Evolutionary conservation across 2,888 invertebrate species (phyloP), one percentile per base, ranked within the genome.

Genomic region (Syrista parreyssii): DNA sequence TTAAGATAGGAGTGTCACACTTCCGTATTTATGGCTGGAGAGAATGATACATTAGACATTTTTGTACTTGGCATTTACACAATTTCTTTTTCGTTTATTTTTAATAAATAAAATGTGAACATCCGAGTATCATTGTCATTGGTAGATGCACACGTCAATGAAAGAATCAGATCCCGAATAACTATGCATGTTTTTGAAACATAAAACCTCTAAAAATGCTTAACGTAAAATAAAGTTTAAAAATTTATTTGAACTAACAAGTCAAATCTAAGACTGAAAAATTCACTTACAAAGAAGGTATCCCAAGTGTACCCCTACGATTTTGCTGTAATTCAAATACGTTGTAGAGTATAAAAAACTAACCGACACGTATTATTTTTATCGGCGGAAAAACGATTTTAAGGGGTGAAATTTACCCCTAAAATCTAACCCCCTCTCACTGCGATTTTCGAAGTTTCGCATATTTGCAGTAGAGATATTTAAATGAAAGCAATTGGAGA

Each of bases 41-140:
- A 76, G 76, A 79, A 79, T 81, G 79, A 81, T 79, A 78, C 75
- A 75, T 77, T 76, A 76, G 79, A 79, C 77, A 78, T 80, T 82
- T 87, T 88, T 88, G 86, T 87, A 88, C 87, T 86, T 83, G 85
- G 84, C 86, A 87, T 86, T 86, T 86, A 84, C 82, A 55, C 55
- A 6, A 87, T 83, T 85, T 78, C 78, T 75, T 81, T 79, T 76
- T 80, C 33, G 68, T 75, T 71, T 68, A n/a, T 74, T 78, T 76
- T 55, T 34, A 79, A 73, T 79, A 79, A 82, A 78, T 75, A 71
- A 80, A 78, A 6, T 55, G 40, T 72, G 73, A 32, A 74, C 32
- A 69, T 36, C 68, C 73, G 74, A 81, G 74, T 80, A 81, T 80
- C 78, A 76, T 76, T 75, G 73, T 23, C 55, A 55, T 9, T 23